These are phyloP conservation scores for Apamea epomidion DNA, from an alignment of 2,888 invertebrate genomes.

Conservation along the genomic window DNA sequence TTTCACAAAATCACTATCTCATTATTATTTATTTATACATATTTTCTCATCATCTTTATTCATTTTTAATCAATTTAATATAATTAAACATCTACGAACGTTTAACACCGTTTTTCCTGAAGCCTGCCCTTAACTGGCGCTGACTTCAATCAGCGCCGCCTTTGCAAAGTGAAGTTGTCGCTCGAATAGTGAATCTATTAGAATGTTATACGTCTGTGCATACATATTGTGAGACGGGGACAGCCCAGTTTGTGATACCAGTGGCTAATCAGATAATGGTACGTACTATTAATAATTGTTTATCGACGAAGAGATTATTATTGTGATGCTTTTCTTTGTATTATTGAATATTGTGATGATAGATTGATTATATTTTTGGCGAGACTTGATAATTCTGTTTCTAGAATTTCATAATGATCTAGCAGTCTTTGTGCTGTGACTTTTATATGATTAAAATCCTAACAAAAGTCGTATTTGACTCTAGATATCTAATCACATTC, in stretches of 20 bases:
- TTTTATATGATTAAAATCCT: background rate
- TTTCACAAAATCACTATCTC: background rate
- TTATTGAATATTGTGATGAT: background rate
- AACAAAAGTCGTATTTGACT: background rate
- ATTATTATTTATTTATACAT: background rate
- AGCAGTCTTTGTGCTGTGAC: background rate
- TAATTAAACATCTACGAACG: background rate
- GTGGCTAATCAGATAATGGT: slow-evolving; percentile 57
- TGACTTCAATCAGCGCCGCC: slow-evolving; percentile 75
- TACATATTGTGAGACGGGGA: slow-evolving; percentile 34
- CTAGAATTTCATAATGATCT: background rate
- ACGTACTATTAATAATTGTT: slow-evolving; percentile 32
- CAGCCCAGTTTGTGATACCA: slow-evolving; percentile 37
- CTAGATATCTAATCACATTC: too few species aligned
- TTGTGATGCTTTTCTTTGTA: background rate
- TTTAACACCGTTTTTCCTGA: background rate
- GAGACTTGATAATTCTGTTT: background rate
- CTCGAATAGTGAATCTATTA: slow-evolving; percentile 66
- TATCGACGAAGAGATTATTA: background rate
- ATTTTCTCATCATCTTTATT: background rate
- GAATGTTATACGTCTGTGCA: slow-evolving; percentile 60
- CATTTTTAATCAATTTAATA: background rate
- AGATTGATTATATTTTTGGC: background rate
- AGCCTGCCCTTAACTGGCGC: slow-evolving; percentile 73
- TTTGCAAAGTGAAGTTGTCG: slow-evolving; percentile 73